Evolutionary conservation across 2,797 vertebrate genomes (phyloP), one percentile per base, ranked within the genome.

Genomic region (Gallirallus australis): DNA sequence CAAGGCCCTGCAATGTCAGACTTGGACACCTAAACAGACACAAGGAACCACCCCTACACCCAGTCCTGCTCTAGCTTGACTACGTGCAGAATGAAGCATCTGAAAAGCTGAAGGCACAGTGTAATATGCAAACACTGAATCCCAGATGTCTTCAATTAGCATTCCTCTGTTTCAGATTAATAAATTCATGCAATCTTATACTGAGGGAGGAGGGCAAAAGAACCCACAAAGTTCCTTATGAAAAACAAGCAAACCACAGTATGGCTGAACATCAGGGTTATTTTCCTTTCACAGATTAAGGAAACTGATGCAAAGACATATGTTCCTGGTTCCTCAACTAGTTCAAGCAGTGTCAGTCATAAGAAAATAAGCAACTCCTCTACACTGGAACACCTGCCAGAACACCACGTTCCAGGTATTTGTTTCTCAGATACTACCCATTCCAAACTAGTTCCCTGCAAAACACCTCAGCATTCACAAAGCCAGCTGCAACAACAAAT

Each of bases 151-250:
- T 84, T 79, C 65, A 90, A 27, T 60, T 68, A 83, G 40, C 47
- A 63, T 73, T 86, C 47, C 24, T 84, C 66, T 86, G 54, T 24
- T 91, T 76, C 60, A 60, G 30, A 77, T 78, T 53, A 82, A 17
- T 73, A 85, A 87, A 35, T 82, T 71, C 39, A 35, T 24, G 17
- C 14, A 33, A 65, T 33, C 9, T 64, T 40, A 64, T 15, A 70
- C 11, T 1, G 2, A 88, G 14, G 20, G 15, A 3, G 30, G 2
- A 88, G 14, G 18, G 15, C 2, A 23, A 68, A 59, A 85, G 79
- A 72, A 0, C 0, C 27, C 45, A 87, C 24, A 71, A 30, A 0
- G 0, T 35, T 72, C 30, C 37, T 66, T 63, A 15, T 25, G 30
- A 66, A 69, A 82, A 82, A 56, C 33, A 84, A 78, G 65, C 31